phyloP scores from a whole-genome alignment of 2,113 vertebrate genomes.

The Paralichthys olivaceus region DNA sequence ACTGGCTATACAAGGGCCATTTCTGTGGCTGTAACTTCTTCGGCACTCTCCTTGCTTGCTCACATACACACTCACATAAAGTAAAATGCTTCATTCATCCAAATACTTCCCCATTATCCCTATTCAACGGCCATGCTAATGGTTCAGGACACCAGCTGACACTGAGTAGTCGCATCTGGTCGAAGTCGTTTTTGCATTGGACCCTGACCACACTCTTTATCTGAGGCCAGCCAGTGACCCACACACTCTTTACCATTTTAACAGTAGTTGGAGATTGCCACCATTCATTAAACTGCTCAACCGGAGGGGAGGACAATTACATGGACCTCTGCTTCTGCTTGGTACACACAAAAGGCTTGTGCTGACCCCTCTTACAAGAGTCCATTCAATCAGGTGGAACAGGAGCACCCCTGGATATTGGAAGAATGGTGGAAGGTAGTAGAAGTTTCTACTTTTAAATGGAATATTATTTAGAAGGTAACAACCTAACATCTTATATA shows the following conservation, averaged over 20 bases:
- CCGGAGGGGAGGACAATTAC: conserved; percentile 63
- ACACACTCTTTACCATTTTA: conserved; percentile 58
- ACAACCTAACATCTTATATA: neutral
- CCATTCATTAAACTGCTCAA: conserved; percentile 63
- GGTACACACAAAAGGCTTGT: conserved; percentile 44
- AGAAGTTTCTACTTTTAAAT: neutral
- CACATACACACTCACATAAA: conserved; percentile 11
- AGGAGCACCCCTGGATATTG: conserved; percentile 18
- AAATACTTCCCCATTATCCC: conserved; percentile 42
- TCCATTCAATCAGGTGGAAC: conserved; percentile 3
- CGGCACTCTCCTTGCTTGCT: neutral
- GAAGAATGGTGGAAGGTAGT: neutral
- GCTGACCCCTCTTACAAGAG: conserved; percentile 24
- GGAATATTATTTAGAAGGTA: neutral
- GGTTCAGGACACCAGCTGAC: conserved; percentile 25
- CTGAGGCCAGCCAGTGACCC: conserved; percentile 48
- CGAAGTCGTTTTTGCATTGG: conserved; percentile 28
- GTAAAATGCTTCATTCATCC: conserved; percentile 45
- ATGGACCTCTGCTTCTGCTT: conserved; percentile 62
- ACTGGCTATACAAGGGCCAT: neutral
- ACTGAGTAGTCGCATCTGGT: conserved; percentile 52
- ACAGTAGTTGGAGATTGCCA: conserved; percentile 61
- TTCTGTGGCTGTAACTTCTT: neutral
- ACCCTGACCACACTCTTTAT: conserved; percentile 45
- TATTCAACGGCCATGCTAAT: conserved; percentile 31